Base-by-base conservation (phyloP, 2,113 vertebrate genomes). In the Rhea americana region DNA sequence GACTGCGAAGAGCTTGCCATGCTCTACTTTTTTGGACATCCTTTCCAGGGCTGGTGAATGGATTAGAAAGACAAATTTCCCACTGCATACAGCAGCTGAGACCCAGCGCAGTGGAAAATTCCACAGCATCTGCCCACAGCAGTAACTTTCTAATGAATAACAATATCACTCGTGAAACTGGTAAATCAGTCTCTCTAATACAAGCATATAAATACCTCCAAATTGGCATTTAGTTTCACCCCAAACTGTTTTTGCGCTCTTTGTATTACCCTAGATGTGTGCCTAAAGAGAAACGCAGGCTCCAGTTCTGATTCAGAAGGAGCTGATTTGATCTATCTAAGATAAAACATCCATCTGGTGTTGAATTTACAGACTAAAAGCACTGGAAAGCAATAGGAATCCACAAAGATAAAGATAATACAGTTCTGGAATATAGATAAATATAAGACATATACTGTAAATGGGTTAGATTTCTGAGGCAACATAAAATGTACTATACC, bases 281-380 rank as follows among this genome's bases (percentile, higher is more conserved):
- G 0, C 12, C 59, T 67, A 62, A 67, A 74, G 47, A 81, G 47
- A 75, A 88, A 88, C 17, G 59, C 25, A 5, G 43, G 17, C 22
- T 84, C 56, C 35, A 78, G 28, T 53, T 24, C 35, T 39, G 21
- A 24, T 63, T 62, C 18, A 75, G 75, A 82, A 71, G 59, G 24
- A 91, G 25, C 4, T 75, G 56, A 81, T 89, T 85, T 92, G 47
- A 72, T 74, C 30, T 30, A 72, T 9, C 30, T 37, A 75, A 90
- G 48, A 65, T 11, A 85, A 85, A 94, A 78, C 41, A 78, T 72
- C 20, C 35, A 24, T n/a, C 50, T 10, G 3, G 30, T 41, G 30
- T 66, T 84, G 19, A 90, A 86, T 90, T 86, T 68, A 72, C 22
- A n/a, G 51, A 32, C 53, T 88, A 91, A 90, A 93, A 91, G 68